These are phyloP conservation scores for Zootermopsis nevadensis DNA, from an alignment of 2,888 invertebrate species.

Conservation along the genomic window DNA sequence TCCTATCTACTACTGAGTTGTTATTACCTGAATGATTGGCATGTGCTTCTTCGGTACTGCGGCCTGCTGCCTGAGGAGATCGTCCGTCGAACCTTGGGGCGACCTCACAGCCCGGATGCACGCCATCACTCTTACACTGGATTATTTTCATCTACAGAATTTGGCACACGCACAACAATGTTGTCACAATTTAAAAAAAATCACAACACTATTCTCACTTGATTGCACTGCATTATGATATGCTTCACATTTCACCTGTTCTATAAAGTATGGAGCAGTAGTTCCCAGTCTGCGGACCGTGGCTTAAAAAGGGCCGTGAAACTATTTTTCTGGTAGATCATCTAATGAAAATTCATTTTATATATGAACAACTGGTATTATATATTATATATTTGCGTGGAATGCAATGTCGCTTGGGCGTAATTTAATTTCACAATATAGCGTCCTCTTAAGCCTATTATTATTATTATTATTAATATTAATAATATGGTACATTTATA, in stretches of 20 bases:
- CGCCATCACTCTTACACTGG: constrained; percentile 60
- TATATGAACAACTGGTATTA: too few relatives aligned
- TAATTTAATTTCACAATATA: too few relatives aligned
- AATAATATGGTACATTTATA: too few relatives aligned
- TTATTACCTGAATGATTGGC: constrained; percentile 31
- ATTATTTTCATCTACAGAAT: constrained; percentile 29
- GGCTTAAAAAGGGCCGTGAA: not conserved
- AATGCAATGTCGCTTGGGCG: too few relatives aligned
- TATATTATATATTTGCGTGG: too few relatives aligned
- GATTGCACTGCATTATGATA: not conserved
- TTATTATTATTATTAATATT: too few relatives aligned
- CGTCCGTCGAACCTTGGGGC: constrained; percentile 82
- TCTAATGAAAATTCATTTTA: not conserved
- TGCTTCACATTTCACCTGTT: not conserved
- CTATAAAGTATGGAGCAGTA: too few relatives aligned
- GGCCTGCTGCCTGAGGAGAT: constrained; percentile 60
- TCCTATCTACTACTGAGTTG: not conserved
- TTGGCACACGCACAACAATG: constrained; percentile 21
- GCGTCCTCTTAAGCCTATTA: too few relatives aligned
- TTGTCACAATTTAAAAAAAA: not conserved
- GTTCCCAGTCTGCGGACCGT: not conserved
- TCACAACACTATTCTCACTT: not conserved
- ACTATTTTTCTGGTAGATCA: not conserved
- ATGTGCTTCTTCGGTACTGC: constrained; percentile 9
- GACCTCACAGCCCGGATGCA: constrained; percentile 74